Conservation (phyloP, 2,888 invertebrate species). For the Ptychoptera contaminata region DNA sequence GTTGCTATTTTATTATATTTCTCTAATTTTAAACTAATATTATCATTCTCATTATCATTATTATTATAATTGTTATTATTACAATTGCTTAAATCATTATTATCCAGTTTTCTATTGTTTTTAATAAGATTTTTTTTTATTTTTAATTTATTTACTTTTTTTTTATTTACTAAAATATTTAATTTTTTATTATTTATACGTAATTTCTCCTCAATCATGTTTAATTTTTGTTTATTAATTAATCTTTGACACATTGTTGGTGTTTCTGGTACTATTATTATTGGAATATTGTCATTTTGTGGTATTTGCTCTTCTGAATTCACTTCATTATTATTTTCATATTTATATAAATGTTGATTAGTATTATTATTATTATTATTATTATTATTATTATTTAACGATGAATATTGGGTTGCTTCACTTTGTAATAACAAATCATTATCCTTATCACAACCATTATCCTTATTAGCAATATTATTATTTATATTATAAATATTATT, state of each 20-base stretch:
- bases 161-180: no score
- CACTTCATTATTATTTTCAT: background rate
- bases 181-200: no score
- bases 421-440: background rate
- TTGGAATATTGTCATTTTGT: background rate
- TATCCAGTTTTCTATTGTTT: background rate
- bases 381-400: background rate
- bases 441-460: background rate
- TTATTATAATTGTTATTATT: constrained; percentile 1
- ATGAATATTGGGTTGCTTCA: background rate
- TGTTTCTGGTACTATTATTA: no score
- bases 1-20: background rate
- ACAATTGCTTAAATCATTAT: background rate
- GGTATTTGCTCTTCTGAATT: background rate
- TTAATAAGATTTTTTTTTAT: background rate
- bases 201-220: no score
- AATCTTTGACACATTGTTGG: no score
- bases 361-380: background rate
- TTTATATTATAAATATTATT: constrained; percentile 1
- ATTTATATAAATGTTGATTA: constrained; percentile 2
- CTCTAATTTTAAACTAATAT: no score
- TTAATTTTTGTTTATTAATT: no score
- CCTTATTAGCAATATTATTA: constrained; percentile 1
- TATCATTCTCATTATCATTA: background rate
- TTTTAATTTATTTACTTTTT: background rate